A percentile compares a stretch with the other conserved stretches of the same genome.
Conservation (phyloP, 1,140 invertebrate species). For the Drosophila parvula region DNA sequence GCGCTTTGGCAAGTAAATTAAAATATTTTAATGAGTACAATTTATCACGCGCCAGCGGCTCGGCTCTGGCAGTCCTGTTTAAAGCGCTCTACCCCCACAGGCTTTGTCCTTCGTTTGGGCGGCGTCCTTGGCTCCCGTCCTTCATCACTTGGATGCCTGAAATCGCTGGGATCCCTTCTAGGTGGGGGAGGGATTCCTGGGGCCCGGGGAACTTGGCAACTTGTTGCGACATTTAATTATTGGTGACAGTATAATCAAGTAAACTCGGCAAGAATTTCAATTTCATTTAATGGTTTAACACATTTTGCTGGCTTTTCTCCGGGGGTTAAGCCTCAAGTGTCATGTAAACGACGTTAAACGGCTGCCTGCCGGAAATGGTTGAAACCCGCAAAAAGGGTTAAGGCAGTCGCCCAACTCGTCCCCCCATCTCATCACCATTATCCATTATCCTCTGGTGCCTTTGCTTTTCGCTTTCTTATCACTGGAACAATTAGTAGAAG, state of each 20-base stretch:
- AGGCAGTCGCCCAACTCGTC: background rate
- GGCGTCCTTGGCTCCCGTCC: slow-evolving; percentile 11
- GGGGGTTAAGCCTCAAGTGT: slow-evolving; percentile 73
- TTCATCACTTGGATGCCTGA: slow-evolving; percentile 6
- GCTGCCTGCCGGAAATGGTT: slow-evolving; percentile 29
- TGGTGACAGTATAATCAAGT: slow-evolving; percentile 83
- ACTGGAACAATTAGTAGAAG: slow-evolving; percentile 68
- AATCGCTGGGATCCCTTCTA: background rate
- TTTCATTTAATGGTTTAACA: slow-evolving; percentile 80
- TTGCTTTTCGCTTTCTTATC: slow-evolving; percentile 37
- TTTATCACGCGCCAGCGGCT: slow-evolving; percentile 69
- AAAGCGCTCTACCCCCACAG: slow-evolving; percentile 38
- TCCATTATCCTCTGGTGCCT: slow-evolving; percentile 14
- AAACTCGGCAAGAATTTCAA: slow-evolving; percentile 82
- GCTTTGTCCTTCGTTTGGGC: slow-evolving; percentile 11
- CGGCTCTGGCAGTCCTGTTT: slow-evolving; percentile 36
- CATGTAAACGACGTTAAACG: slow-evolving; percentile 76
- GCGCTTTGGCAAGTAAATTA: slow-evolving; percentile 77
- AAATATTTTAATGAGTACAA: slow-evolving; percentile 83
- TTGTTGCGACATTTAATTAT: slow-evolving; percentile 83
- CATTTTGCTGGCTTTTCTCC: slow-evolving; percentile 57
- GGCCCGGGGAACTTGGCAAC: slow-evolving; percentile 52
- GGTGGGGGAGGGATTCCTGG: slow-evolving; percentile 13
- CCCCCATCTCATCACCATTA: slow-evolving; percentile 1
- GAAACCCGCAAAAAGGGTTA: slow-evolving; percentile 56